phyloP scores from a whole-genome alignment of 2,888 invertebrate genomes.

The Kryphioiulus occultus region DNA sequence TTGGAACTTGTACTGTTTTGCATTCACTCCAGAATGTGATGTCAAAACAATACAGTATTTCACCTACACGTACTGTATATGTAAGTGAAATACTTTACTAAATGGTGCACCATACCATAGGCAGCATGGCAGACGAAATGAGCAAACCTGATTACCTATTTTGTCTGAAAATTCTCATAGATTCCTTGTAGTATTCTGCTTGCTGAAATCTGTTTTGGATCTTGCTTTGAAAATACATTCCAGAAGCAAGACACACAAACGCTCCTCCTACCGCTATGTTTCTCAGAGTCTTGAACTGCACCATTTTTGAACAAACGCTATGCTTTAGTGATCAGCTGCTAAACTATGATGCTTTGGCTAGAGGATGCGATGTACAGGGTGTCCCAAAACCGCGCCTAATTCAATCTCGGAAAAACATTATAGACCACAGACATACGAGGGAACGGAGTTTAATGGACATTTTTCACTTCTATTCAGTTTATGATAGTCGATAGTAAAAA shows the following conservation, averaged over 20 bases:
- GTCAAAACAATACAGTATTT: not conserved
- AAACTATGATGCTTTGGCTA: not conserved
- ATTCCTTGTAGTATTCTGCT: slow-evolving; percentile 45
- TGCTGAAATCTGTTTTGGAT: slow-evolving; percentile 1
- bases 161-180: slow-evolving; percentile 47
- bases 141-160: slow-evolving; percentile 12
- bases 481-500: not conserved
- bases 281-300: not conserved
- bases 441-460: not conserved
- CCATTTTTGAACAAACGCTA: not conserved
- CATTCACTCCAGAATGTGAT: too few relatives aligned
- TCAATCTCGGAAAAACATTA: not conserved
- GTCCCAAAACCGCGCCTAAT: not conserved
- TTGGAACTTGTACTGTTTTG: too few relatives aligned
- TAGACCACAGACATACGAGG: not conserved
- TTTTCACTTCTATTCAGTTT: not conserved
- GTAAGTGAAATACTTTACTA: not conserved
- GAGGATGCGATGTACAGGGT: not conserved
- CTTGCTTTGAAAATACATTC: slow-evolving; percentile 35
- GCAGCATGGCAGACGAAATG: not conserved
- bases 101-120: not conserved
- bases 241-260: slow-evolving; percentile 18
- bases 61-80: not conserved
- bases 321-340: not conserved
- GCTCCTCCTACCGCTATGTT: slow-evolving; percentile 42